A percentile compares a stretch with the other conserved stretches of the same genome.
These are phyloP conservation scores for Nezara viridula DNA, from an alignment of 2,888 invertebrate species.

Conservation along the genomic window DNA sequence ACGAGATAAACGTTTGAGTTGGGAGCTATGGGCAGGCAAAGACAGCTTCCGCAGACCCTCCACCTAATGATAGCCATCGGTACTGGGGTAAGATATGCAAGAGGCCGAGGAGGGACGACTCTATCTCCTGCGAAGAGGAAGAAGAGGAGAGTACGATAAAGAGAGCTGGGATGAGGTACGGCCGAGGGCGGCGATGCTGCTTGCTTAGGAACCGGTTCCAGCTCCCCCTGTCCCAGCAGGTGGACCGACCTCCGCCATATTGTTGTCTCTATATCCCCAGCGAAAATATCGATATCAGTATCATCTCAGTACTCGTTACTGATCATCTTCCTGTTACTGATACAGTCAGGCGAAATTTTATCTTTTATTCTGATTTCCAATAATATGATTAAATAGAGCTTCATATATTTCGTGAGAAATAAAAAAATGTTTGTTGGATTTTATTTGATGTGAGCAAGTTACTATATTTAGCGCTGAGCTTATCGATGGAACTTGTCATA, in stretches of 20 bases:
- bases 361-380: too few relatives aligned
- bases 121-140: background rate
- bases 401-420: background rate
- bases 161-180: background rate
- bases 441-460: too few relatives aligned
- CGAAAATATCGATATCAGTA: conserved; percentile 1
- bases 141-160: background rate
- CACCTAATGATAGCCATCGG: background rate
- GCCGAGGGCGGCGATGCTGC: background rate
- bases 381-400: background rate
- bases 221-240: background rate
- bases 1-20: background rate
- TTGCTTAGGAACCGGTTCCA: background rate
- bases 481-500: too few relatives aligned
- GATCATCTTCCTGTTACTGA: background rate
- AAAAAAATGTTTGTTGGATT: too few relatives aligned
- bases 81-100: background rate
- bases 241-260: background rate
- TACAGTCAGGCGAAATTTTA: background rate
- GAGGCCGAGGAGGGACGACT: background rate
- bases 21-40: background rate
- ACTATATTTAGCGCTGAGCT: too few relatives aligned
- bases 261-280: background rate
- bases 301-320: background rate
- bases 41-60: background rate